Base-by-base conservation (phyloP, 2,888 invertebrate species). In the Caradrina clavipalpis region DNA sequence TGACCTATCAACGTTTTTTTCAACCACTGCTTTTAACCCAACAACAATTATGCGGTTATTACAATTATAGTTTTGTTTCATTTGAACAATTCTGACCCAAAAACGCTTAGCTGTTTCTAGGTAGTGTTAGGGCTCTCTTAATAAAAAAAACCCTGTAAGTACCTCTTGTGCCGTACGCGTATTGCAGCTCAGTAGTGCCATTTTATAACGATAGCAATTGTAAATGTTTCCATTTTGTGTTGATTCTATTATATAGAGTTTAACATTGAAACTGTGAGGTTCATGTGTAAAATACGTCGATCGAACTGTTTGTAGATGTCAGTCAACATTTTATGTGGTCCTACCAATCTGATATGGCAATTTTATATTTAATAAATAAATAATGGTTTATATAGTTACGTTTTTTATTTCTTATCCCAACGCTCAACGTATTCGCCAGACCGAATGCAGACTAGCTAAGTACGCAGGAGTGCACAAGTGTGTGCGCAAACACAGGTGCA, bases 281-380 rank as follows among this genome's bases (percentile, higher is more conserved):
- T 86, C 84, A 85, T 88, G 76, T 86, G 85, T 87, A 83, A 87
- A 84, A 80, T 86, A 87, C 80, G 83, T 87, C 85, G 79, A 87
- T 84, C 82, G 87, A 92, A 90, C 88, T 93, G 90, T 92, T 92
- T 71, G 89, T 93, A 92, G 91, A 76, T 89, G 89, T 90, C 90
- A 88, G 85, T 89, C 82, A 83, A 74, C 66, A 78, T 75, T 90
- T 87, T 87, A 87, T 86, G 90, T 92, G 91, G 89, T 91, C 91
- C 90, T 93, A 90, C 92, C 80, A 86, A 89, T 89, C 89, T 81
- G 88, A 91, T 92, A 91, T 89, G 89, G 87, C 90, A 89, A 91
- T 95, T 95, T 95, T 95, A 93, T 95, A 95, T 94, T 91, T 91
- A 92, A 91, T 93, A 91, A 93, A 94, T 90, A 90, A 93, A 92